Conservation (phyloP, 2,888 invertebrate genomes). For the Drosophila maculinotata region DNA sequence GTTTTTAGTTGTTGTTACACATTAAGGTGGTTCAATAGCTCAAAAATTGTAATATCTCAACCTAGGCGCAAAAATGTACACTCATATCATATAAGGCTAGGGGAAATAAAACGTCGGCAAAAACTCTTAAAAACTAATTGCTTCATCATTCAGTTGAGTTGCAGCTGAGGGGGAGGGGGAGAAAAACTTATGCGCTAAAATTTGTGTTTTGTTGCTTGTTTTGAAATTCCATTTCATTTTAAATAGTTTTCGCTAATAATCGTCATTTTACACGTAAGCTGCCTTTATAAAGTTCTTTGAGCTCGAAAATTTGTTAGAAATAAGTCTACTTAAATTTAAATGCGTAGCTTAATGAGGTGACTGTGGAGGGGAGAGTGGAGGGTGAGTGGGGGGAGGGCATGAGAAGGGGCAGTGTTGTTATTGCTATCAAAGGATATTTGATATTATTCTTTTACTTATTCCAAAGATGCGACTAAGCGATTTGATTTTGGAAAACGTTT, state of each 20-base stretch:
- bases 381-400: neutral
- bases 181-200: slow-evolving; percentile 62
- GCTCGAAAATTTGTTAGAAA: slow-evolving; percentile 57
- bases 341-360: slow-evolving; percentile 37
- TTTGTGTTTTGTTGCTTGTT: slow-evolving; percentile 23
- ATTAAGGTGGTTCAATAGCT: slow-evolving; percentile 83
- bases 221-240: slow-evolving; percentile 73
- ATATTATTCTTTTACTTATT: neutral
- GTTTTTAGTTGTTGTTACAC: slow-evolving; percentile 67
- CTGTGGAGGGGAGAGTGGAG: neutral
- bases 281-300: slow-evolving; percentile 57
- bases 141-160: slow-evolving; percentile 31
- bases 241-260: slow-evolving; percentile 51
- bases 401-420: slow-evolving; percentile 52
- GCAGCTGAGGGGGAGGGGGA: slow-evolving; percentile 27
- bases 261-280: slow-evolving; percentile 45
- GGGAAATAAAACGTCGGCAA: slow-evolving; percentile 33
- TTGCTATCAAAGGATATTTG: slow-evolving; percentile 16
- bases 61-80: slow-evolving; percentile 74
- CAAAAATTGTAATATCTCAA: slow-evolving; percentile 72
- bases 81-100: slow-evolving; percentile 61
- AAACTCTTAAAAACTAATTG: slow-evolving; percentile 51
- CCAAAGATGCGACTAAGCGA: slow-evolving; percentile 14
- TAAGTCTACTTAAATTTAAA: slow-evolving; percentile 72
- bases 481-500: slow-evolving; percentile 3